Percentiles rank a stretch among this genome's conserved stretches.
phyloP scores from a whole-genome alignment of 1,140 invertebrate species.

The Drosophila melanica region DNA sequence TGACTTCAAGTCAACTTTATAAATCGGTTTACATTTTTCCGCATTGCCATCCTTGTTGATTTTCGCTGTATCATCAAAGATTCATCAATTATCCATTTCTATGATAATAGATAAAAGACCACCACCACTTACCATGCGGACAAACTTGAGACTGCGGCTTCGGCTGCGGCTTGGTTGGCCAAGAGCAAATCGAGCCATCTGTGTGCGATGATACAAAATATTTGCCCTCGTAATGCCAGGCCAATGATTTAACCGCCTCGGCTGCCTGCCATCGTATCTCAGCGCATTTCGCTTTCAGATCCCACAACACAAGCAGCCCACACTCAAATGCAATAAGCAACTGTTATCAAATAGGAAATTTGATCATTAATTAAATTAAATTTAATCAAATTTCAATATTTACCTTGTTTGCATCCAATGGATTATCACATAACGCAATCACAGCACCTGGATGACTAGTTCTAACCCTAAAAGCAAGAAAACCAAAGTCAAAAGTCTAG shows the following conservation, averaged over 20 bases:
- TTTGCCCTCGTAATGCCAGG: slow-evolving; percentile 99
- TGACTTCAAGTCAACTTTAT: slow-evolving; percentile 97
- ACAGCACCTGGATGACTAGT: slow-evolving; percentile 97
- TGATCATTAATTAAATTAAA: too few species aligned
- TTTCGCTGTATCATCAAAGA: slow-evolving; percentile 48
- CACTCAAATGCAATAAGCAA: slow-evolving; percentile 98
- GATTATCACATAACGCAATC: slow-evolving; percentile 97
- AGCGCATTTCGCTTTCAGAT: slow-evolving; percentile 92
- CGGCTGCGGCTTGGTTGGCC: slow-evolving; percentile 90
- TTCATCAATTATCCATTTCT: slow-evolving; percentile 14
- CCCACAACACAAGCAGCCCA: slow-evolving; percentile 98
- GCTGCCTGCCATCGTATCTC: slow-evolving; percentile 92
- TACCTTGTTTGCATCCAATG: slow-evolving; percentile 97
- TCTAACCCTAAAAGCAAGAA: slow-evolving; percentile 88
- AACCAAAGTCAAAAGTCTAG: neutral
- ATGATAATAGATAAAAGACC: neutral
- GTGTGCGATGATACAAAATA: slow-evolving; percentile 98
- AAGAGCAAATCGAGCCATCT: slow-evolving; percentile 97
- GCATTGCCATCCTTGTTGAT: slow-evolving; percentile 91
- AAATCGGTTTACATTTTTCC: slow-evolving; percentile 95
- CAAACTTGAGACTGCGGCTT: slow-evolving; percentile 93
- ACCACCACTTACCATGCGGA: slow-evolving; percentile 92
- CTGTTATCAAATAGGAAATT: slow-evolving; percentile 84
- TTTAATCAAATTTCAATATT: slow-evolving; percentile 6
- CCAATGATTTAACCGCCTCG: slow-evolving; percentile 93